phyloP scores from a whole-genome alignment of 2,113 vertebrate genomes.

The Charadrius vociferus region DNA sequence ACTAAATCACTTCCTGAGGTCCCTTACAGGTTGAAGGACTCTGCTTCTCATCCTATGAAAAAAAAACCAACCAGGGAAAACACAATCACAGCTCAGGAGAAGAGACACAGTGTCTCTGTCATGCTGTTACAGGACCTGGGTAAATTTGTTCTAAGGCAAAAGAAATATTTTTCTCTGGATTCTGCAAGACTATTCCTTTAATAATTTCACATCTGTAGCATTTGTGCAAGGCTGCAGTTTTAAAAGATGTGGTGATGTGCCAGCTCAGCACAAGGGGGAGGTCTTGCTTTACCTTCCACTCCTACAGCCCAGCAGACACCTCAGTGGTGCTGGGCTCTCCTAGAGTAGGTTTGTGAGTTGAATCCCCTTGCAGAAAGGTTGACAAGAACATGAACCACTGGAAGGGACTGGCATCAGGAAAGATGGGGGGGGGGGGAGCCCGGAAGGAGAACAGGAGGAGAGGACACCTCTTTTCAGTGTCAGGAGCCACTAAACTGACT shows the following conservation, averaged over 20 bases:
- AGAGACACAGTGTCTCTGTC: neutral
- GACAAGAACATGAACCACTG: neutral
- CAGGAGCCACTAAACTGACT: neutral
- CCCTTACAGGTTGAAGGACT: neutral
- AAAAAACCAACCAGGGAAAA: neutral
- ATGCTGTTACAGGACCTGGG: neutral
- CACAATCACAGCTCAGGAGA: neutral
- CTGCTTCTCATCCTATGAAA: neutral
- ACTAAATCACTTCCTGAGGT: neutral
- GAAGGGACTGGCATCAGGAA: neutral
- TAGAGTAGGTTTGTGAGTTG: neutral
- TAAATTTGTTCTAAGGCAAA: neutral
- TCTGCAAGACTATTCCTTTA: neutral
- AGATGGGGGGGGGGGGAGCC: neutral
- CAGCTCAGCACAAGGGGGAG: constrained; percentile 11
- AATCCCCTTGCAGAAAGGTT: neutral
- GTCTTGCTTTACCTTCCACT: neutral
- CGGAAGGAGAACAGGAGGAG: neutral
- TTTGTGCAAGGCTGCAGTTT: neutral
- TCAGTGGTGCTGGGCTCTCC: neutral
- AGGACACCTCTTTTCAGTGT: neutral
- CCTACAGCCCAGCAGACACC: neutral
- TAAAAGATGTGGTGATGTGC: neutral
- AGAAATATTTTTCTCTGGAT: neutral
- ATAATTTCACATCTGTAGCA: neutral